phyloP scores from a whole-genome alignment of 1,140 invertebrate genomes.

The Diuraphis noxia region DNA sequence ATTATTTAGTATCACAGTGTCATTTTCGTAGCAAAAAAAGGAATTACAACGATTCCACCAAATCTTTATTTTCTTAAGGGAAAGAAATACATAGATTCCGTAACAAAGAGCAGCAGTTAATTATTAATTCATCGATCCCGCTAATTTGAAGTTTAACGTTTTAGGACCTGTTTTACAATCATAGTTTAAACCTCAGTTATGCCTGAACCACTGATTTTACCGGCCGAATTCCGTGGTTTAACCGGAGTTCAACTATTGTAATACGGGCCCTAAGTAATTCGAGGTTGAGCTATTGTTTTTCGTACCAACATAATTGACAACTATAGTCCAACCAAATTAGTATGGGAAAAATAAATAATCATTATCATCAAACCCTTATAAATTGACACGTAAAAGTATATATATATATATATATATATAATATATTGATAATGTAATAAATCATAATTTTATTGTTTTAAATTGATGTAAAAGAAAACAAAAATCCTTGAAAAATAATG shows the following conservation, averaged over 20 bases:
- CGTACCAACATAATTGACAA: neutral
- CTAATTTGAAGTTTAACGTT: neutral
- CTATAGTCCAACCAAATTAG: neutral
- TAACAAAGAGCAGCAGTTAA: neutral
- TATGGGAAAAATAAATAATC: neutral
- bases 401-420: no score
- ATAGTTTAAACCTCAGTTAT: no score
- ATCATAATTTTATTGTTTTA: neutral
- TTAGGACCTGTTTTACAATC: no score
- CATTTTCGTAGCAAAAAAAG: neutral
- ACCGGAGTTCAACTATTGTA: no score
- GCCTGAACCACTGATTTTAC: no score
- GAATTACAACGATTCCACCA: neutral
- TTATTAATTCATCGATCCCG: neutral
- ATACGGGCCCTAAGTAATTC: no score
- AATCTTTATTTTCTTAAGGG: no score
- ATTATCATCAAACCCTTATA: no score
- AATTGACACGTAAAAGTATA: no score
- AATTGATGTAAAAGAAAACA: neutral
- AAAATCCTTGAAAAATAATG: neutral
- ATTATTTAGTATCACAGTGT: neutral
- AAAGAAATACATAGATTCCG: neutral
- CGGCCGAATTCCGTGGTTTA: no score
- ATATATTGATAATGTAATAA: no score
- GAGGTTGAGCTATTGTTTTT: neutral